A percentile compares a stretch with the other conserved stretches of the same genome.
Evolutionary conservation across 2,113 vertebrate species (phyloP).

Genomic region (Eretmochelys imbricata): DNA sequence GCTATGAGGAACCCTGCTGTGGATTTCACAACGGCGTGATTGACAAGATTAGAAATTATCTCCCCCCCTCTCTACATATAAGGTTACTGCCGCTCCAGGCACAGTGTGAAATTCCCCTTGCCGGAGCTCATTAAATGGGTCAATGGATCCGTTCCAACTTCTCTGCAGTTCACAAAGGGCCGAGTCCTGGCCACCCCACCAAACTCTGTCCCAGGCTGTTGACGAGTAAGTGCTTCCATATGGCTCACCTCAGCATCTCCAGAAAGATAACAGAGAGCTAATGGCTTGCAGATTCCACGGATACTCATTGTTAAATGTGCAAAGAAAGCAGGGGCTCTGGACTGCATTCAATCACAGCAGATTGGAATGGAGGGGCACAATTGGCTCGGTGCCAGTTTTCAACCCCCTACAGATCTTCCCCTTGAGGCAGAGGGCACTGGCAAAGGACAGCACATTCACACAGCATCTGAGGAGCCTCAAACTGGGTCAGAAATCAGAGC

Average conservation of each 20-base stretch:
- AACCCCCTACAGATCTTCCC: background rate
- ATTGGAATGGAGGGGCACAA: constrained; percentile 53
- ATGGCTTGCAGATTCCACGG: constrained; percentile 77
- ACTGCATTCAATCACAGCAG: constrained; percentile 59
- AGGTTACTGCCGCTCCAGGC: constrained; percentile 76
- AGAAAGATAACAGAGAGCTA: constrained; percentile 76
- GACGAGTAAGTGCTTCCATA: constrained; percentile 78
- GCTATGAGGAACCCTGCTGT: constrained; percentile 64
- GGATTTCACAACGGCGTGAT: constrained; percentile 74
- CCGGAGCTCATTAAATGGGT: constrained; percentile 79
- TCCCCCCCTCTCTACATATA: constrained; percentile 69
- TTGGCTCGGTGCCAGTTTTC: background rate
- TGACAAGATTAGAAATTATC: constrained; percentile 76
- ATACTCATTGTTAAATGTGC: constrained; percentile 28
- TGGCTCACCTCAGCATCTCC: constrained; percentile 77
- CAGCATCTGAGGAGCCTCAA: fast-evolving
- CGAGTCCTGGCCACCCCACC: constrained; percentile 74
- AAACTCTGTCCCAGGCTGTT: constrained; percentile 74
- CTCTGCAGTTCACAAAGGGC: constrained; percentile 76
- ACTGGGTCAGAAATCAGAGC: fast-evolving
- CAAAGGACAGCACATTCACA: background rate
- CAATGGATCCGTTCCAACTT: constrained; percentile 74
- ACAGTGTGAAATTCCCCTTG: constrained; percentile 79
- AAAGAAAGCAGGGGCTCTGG: background rate
- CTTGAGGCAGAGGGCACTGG: background rate